A percentile compares a stretch with the other conserved stretches of the same genome.
These are phyloP conservation scores for Glyptemys insculpta DNA, from an alignment of 2,797 vertebrate species.

Conservation along the genomic window DNA sequence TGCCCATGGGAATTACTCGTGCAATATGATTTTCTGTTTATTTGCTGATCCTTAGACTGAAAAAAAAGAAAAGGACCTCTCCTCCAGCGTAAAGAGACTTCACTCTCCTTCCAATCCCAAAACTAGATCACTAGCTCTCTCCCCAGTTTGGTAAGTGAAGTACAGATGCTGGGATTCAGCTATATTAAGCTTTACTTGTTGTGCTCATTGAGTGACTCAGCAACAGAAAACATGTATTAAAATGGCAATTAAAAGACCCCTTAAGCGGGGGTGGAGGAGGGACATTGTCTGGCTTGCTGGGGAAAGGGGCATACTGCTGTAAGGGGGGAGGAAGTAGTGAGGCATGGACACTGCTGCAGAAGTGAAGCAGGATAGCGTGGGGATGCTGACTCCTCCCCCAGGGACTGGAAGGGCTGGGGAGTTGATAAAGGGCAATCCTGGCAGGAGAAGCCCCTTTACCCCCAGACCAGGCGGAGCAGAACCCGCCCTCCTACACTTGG, in stretches of 20 bases:
- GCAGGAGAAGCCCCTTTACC: neutral
- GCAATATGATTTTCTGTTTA: constrained; percentile 66
- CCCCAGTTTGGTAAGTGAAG: constrained; percentile 88
- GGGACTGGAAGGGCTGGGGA: neutral
- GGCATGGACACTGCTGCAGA: neutral
- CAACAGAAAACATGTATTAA: neutral
- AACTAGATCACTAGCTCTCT: constrained; percentile 84
- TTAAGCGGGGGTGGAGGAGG: fast-evolving
- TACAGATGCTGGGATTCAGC: neutral
- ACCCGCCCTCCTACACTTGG: neutral
- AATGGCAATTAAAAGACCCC: neutral
- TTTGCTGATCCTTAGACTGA: constrained; percentile 76
- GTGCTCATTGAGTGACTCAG: neutral
- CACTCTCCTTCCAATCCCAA: constrained; percentile 85
- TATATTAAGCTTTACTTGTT: neutral
- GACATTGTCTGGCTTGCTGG: neutral
- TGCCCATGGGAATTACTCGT: neutral
- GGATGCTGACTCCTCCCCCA: neutral
- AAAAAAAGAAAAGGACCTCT: constrained; percentile 88
- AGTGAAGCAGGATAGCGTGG: neutral
- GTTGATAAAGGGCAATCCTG: neutral
- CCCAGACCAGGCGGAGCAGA: neutral
- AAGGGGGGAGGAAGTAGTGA: neutral
- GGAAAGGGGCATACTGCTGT: neutral
- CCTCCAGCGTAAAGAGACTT: constrained; percentile 79